Evolutionary conservation across 2,113 vertebrate species (phyloP), one percentile per base, ranked within the genome.

Genomic region (Strix aluco): DNA sequence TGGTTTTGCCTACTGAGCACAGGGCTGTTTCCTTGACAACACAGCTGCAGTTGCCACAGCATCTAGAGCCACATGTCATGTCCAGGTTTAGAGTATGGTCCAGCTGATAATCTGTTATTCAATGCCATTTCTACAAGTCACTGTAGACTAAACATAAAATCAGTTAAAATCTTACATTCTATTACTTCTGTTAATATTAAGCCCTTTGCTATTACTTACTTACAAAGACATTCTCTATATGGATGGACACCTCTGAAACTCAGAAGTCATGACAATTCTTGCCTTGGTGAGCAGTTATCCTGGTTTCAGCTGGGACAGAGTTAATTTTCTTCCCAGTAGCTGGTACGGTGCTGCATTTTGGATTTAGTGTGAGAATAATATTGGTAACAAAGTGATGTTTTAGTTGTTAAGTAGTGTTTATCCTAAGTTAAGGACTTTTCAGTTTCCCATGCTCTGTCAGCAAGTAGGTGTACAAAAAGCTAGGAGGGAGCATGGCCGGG

Each of bases 11-110:
- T 97, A 88, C 83, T 70, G 95, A 98, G 97, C 88, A 79, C 97
- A 98, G 98, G 98, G 97, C 96, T 98, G 98, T 98, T 98, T 95
- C 98, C 97, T 98, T 98, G 98, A 97, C 97, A 97, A 98, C 98
- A 90, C 95, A 97, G 89, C 97, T 97, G 97, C 96, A 62, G 98
- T 98, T 98, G 97, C 98, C 98, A 98, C 86, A 34, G 97, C 95
- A 97, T 96, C 86, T 89, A 97, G 91, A 88, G 94, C 77, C 96
- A 97, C 95, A 96, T 97, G 91, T 62, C 38, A 97, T 98, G 97
- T 97, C 98, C 98, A 97, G 95, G 96, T 95, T 98, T 97, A 95
- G 14, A 82, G 91, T 88, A 95, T 97, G 95, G 95, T 88, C 94
- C 62, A 91, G 63, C 78, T 81, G 30, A 94, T 87, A 97, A 96